These are phyloP conservation scores for Gallirallus australis DNA, from an alignment of 2,797 vertebrate species.

Conservation along the genomic window DNA sequence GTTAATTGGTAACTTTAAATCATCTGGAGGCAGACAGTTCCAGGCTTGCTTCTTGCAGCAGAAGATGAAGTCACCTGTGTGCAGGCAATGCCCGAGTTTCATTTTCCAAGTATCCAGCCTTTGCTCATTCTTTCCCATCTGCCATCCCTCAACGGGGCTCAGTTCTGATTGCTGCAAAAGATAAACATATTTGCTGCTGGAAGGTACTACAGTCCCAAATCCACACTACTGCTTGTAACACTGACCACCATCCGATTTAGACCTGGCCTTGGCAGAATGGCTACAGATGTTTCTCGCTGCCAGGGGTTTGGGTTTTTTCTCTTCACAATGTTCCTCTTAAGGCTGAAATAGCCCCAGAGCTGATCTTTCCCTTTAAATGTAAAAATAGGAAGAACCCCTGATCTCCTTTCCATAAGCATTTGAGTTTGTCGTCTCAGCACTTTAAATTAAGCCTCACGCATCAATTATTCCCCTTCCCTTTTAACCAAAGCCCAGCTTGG, in stretches of 20 bases:
- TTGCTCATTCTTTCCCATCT: neutral
- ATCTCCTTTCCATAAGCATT: neutral
- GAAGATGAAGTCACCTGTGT: neutral
- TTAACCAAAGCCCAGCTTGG: neutral
- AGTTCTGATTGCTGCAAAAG: neutral
- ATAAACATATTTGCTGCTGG: neutral
- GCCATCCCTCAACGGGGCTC: neutral
- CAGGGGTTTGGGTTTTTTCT: neutral
- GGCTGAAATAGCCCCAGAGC: neutral
- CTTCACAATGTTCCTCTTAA: neutral
- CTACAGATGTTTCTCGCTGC: neutral
- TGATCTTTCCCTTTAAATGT: slow-evolving; percentile 22
- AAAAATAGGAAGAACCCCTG: slow-evolving; percentile 28
- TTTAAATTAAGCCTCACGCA: slow-evolving; percentile 37
- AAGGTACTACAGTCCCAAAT: neutral
- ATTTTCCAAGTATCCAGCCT: neutral
- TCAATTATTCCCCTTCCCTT: slow-evolving; percentile 43
- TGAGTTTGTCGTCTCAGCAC: slow-evolving; percentile 18
- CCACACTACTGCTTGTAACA: neutral
- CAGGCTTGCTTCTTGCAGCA: neutral
- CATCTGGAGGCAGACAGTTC: neutral
- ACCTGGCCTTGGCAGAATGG: neutral
- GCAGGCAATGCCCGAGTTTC: neutral
- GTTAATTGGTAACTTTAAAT: neutral
- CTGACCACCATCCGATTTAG: neutral